Conservation (phyloP, 2,113 vertebrate genomes). For the Chloebia gouldiae region DNA sequence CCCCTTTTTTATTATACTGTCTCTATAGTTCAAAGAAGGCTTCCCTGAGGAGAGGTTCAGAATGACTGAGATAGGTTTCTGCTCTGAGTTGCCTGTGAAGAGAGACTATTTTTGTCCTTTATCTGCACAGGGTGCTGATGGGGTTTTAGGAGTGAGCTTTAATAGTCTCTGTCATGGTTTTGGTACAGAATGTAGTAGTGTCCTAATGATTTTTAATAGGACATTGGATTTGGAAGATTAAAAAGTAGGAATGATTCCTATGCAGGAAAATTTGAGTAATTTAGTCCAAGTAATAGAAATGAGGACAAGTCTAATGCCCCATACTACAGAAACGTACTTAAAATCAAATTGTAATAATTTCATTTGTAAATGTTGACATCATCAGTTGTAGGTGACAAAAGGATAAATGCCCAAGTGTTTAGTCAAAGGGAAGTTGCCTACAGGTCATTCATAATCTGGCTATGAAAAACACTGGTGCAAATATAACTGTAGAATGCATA, state of each 20-base stretch:
- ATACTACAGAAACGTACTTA: neutral
- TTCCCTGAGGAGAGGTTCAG: neutral
- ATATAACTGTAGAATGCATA: neutral
- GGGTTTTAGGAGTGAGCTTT: neutral
- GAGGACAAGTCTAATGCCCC: neutral
- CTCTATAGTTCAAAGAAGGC: neutral
- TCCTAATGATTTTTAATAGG: neutral
- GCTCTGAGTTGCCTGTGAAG: neutral
- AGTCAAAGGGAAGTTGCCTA: neutral
- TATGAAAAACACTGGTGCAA: neutral
- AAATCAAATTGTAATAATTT: neutral
- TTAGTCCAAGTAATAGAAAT: neutral
- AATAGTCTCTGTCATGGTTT: neutral
- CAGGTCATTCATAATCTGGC: neutral
- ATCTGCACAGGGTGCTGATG: neutral
- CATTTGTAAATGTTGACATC: neutral
- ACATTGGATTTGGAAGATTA: neutral
- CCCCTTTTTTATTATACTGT: neutral
- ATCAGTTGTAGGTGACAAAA: neutral
- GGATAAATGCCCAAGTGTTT: neutral
- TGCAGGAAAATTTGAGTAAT: neutral
- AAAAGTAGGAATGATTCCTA: neutral
- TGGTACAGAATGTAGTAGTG: neutral
- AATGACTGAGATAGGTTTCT: neutral
- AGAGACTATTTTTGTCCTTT: neutral